phyloP scores from a whole-genome alignment of 2,888 invertebrate species.

The Altica lythri region DNA sequence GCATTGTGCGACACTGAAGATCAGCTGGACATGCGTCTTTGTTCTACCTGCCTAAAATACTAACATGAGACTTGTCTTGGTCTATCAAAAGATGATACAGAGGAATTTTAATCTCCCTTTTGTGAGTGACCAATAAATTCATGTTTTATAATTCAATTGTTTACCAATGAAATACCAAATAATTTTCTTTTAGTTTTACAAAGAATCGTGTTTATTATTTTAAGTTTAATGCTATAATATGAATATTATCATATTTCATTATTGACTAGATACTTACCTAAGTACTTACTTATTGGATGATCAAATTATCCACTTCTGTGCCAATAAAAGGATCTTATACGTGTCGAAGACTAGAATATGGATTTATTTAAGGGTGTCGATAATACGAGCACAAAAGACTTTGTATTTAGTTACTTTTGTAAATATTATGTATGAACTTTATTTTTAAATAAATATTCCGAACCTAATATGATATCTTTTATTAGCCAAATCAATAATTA shows the following conservation, averaged over 20 bases:
- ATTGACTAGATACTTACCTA: not conserved
- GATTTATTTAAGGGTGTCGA: not conserved
- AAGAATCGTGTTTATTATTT: not conserved
- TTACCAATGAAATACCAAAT: not conserved
- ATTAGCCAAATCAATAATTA: too few species aligned
- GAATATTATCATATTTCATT: not conserved
- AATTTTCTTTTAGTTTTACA: not conserved
- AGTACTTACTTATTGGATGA: too few species aligned
- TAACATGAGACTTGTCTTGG: not conserved
- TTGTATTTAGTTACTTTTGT: not conserved
- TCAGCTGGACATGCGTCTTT: slow-evolving; percentile 2
- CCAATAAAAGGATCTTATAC: not conserved
- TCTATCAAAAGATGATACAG: not conserved
- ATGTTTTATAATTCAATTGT: not conserved
- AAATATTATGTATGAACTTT: not conserved
- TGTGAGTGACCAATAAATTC: not conserved
- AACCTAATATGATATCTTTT: too few species aligned
- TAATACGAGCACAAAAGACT: not conserved
- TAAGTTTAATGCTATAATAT: not conserved
- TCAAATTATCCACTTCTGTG: too few species aligned
- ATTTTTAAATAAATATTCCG: too few species aligned
- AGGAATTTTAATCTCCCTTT: too few species aligned
- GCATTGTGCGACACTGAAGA: slow-evolving; percentile 1
- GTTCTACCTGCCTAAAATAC: not conserved
- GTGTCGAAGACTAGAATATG: slow-evolving; percentile 1